Evolutionary conservation across 1,140 invertebrate species (phyloP).

Genomic region (Maniola jurtina): DNA sequence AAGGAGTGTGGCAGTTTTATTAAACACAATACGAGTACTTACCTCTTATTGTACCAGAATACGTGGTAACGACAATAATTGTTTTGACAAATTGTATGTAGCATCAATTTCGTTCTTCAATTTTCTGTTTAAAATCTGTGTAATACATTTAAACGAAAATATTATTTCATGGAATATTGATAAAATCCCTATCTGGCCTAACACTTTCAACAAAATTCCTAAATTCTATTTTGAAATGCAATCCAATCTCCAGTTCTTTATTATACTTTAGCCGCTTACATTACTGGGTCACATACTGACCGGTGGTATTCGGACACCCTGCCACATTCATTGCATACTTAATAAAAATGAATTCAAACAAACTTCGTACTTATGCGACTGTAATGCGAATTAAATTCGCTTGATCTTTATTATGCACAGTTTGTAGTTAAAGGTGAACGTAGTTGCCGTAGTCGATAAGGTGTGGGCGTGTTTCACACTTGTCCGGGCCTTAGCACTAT

Average conservation of each 20-base stretch:
- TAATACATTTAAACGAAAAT: neutral
- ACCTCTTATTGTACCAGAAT: too few species aligned
- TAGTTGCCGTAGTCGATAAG: conserved; percentile 50
- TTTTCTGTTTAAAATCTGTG: too few species aligned
- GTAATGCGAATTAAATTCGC: conserved; percentile 10
- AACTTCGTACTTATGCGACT: conserved; percentile 8
- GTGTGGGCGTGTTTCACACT: conserved; percentile 49
- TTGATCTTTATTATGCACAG: conserved; percentile 5
- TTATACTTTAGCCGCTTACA: conserved; percentile 47
- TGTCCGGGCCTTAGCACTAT: conserved; percentile 44
- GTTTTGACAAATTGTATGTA: too few species aligned
- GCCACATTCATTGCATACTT: conserved; percentile 9
- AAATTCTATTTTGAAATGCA: conserved; percentile 21
- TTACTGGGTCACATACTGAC: conserved; percentile 55
- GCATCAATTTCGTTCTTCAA: neutral
- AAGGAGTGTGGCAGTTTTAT: too few species aligned
- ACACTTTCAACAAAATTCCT: neutral
- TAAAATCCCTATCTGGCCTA: neutral
- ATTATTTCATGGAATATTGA: neutral
- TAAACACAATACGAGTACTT: too few species aligned
- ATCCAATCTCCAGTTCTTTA: conserved; percentile 22
- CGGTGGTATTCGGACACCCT: conserved; percentile 30
- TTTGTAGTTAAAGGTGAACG: conserved; percentile 28
- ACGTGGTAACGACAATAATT: too few species aligned
- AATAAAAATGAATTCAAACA: conserved; percentile 12